These are phyloP conservation scores for Montipora efflorescens DNA, from an alignment of 64 coral and sea anemone genomes.

Conservation along the genomic window DNA sequence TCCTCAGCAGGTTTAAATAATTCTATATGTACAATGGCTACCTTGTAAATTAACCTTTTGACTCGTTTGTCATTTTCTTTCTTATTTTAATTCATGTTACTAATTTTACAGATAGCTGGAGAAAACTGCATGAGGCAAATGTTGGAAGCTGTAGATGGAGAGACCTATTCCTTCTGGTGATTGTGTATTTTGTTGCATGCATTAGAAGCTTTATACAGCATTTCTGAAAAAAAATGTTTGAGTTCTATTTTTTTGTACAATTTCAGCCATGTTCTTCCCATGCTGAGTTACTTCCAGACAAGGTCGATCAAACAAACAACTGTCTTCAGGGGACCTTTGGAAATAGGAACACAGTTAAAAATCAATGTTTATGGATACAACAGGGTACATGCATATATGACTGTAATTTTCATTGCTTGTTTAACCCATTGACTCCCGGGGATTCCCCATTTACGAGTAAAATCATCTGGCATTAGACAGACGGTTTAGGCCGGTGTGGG, in stretches of 20 bases:
- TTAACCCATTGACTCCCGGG: not conserved
- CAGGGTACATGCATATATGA: slow-evolving; percentile 52
- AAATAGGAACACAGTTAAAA: slow-evolving; percentile 92
- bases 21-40: not conserved
- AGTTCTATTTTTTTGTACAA: not conserved
- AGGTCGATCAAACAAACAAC: slow-evolving; percentile 89
- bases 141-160: slow-evolving; percentile 84
- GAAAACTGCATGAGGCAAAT: slow-evolving; percentile 88
- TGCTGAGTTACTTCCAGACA: slow-evolving; percentile 92
- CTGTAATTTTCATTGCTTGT: not conserved
- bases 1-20: slow-evolving; percentile 74
- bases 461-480: no score
- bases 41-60: no score
- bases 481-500: no score
- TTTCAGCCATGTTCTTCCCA: slow-evolving; percentile 91
- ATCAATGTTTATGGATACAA: slow-evolving; percentile 95
- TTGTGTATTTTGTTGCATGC: not conserved
- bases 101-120: slow-evolving; percentile 74
- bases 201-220: no score
- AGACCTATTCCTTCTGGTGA: slow-evolving; percentile 94
- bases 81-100: not conserved
- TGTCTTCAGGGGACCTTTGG: slow-evolving; percentile 86
- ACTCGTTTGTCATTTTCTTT: no score
- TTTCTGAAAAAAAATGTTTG: no score
- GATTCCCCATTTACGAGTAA: no score